phyloP scores from a whole-genome alignment of 1,140 invertebrate species.

The Lepidurus arcticus region DNA sequence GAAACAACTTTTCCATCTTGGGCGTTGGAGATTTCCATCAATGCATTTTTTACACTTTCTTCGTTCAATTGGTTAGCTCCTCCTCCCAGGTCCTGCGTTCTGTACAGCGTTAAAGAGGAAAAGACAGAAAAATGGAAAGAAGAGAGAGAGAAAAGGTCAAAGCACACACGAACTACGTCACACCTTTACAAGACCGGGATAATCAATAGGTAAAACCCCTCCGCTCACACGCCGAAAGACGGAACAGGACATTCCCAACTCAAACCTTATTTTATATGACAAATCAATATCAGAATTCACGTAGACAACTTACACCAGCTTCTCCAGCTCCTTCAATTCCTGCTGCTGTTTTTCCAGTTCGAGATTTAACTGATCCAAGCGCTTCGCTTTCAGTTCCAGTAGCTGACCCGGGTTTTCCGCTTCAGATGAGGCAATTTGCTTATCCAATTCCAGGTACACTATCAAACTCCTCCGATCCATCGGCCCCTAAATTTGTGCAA shows the following conservation, averaged over 20 bases:
- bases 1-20: constrained; percentile 34
- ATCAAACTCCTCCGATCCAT: constrained; percentile 37
- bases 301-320: constrained; percentile 36
- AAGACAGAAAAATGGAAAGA: not conserved
- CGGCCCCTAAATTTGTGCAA: constrained; percentile 27
- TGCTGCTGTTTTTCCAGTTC: constrained; percentile 36
- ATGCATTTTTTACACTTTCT: constrained; percentile 29
- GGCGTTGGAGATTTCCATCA: constrained; percentile 33
- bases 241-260: constrained; percentile 26
- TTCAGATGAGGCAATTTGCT: constrained; percentile 37
- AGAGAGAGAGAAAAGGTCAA: constrained; percentile 11
- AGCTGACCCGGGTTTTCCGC: constrained; percentile 36
- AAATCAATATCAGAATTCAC: constrained; percentile 29
- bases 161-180: not conserved
- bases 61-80: constrained; percentile 32
- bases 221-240: constrained; percentile 33
- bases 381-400: constrained; percentile 37
- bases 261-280: constrained; percentile 37
- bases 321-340: constrained; percentile 34
- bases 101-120: not conserved
- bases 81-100: constrained; percentile 17
- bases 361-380: constrained; percentile 35
- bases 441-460: constrained; percentile 38
- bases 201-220: constrained; percentile 35
- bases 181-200: constrained; percentile 36